phyloP scores from a whole-genome alignment of 2,888 invertebrate genomes.

The Stenoptilia bipunctidactyla region DNA sequence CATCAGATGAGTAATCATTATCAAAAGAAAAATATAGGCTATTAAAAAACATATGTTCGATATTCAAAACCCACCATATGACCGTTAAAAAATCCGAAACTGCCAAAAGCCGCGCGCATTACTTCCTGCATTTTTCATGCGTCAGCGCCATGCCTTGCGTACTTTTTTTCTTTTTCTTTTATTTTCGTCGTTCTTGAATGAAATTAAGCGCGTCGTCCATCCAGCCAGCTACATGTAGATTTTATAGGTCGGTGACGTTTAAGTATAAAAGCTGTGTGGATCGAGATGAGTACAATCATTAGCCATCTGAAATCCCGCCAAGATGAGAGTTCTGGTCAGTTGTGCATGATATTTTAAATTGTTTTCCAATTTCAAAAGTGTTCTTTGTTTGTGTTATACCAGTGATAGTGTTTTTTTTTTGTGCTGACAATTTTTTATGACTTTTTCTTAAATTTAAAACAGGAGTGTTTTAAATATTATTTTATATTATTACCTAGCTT shows the following conservation, averaged over 20 bases:
- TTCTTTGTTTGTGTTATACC: not conserved
- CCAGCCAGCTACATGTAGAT: slow-evolving; percentile 32
- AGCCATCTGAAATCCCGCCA: slow-evolving; percentile 41
- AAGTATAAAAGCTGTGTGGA: slow-evolving; percentile 38
- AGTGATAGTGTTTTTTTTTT: not conserved
- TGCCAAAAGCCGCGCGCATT: too few relatives aligned
- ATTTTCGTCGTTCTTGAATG: slow-evolving; percentile 24
- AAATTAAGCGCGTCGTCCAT: slow-evolving; percentile 20
- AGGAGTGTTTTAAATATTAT: too few relatives aligned
- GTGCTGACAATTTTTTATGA: too few relatives aligned
- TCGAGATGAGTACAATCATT: slow-evolving; percentile 40
- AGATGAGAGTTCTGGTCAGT: slow-evolving; percentile 64
- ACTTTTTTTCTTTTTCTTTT: slow-evolving; percentile 18
- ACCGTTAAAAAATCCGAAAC: too few relatives aligned
- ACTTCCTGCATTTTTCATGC: slow-evolving; percentile 60
- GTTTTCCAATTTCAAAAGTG: slow-evolving; percentile 8
- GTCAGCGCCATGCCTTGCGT: slow-evolving; percentile 5
- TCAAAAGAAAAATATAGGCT: too few relatives aligned
- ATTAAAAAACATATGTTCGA: too few relatives aligned
- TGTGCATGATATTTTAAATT: slow-evolving; percentile 13
- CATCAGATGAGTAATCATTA: too few relatives aligned
- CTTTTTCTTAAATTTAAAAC: too few relatives aligned
- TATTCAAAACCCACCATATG: too few relatives aligned
- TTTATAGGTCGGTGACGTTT: slow-evolving; percentile 17
- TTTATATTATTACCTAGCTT: too few relatives aligned